Conservation (phyloP, 2,888 invertebrate species). For the Drosophila pegasa region DNA sequence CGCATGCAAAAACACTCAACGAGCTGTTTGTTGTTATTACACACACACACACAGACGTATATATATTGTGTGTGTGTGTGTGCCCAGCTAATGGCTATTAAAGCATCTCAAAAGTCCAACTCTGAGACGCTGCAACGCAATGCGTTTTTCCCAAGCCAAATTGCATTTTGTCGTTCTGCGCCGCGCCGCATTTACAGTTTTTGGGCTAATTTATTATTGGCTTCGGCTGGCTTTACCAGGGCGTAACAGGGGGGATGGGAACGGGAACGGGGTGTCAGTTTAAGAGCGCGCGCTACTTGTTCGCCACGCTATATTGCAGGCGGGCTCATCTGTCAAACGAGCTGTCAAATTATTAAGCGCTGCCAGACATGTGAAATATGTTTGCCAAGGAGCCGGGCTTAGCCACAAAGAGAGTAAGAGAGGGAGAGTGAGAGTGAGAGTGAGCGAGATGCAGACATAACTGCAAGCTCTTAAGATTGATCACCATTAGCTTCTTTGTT, state of each 20-base stretch:
- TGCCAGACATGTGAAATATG: constrained; percentile 75
- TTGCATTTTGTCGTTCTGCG: constrained; percentile 67
- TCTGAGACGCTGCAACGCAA: constrained; percentile 38
- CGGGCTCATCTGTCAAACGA: constrained; percentile 71
- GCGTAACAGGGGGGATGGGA: background rate
- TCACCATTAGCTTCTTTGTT: constrained; percentile 62
- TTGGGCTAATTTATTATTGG: constrained; percentile 75
- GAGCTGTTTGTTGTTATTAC: constrained; percentile 21
- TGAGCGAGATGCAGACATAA: constrained; percentile 11
- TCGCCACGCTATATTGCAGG: constrained; percentile 34
- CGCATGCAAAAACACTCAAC: constrained; percentile 57
- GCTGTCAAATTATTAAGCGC: constrained; percentile 77
- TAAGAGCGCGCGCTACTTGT: constrained; percentile 42
- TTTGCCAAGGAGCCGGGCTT: constrained; percentile 43
- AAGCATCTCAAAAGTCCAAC: constrained; percentile 47
- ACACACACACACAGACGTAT: background rate
- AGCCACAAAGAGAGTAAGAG: constrained; percentile 20
- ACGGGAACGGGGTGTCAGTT: constrained; percentile 15
- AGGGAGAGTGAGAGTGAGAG: constrained; percentile 3
- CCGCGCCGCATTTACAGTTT: constrained; percentile 68
- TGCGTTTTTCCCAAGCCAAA: constrained; percentile 53
- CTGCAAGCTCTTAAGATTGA: constrained; percentile 66
- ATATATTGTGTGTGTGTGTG: constrained; percentile 44
- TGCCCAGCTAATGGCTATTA: constrained; percentile 76
- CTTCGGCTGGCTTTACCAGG: constrained; percentile 6